Evolutionary conservation across 1,140 invertebrate genomes (phyloP), one percentile per base, ranked within the genome.

Genomic region (Sesamia nonagrioides): DNA sequence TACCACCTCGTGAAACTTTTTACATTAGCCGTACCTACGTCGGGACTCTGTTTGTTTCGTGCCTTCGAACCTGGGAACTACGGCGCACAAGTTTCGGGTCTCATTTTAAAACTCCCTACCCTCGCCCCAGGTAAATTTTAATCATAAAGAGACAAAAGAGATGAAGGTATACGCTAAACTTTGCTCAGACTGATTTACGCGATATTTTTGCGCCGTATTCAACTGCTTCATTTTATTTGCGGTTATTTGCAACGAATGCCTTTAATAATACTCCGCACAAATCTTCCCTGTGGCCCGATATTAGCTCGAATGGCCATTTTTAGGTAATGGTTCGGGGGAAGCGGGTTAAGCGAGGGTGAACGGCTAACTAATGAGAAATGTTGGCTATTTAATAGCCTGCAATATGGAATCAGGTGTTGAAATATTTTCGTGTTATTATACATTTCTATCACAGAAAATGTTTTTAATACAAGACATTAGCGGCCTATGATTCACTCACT

Each of bases 71-170:
- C 84, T 87, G 85, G 84, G 9, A 45, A 91, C 86, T 87, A 87
- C 84, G 82, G 82, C 84, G 86, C 86, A 80, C 82, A 92, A 93
- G 90, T 91, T 92, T 86, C 82, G 87, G 91, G 86, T 91, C 90
- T 88, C 86, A 86, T 89, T 91, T 92, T 85, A 88, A 85, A 91
- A 90, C 88, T 91, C 88, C 77, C 82, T 84, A 82, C 80, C 82
- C 82, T 86, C 82, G 82, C 79, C 82, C 76, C 52, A 79, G 79
- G 85, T 86, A 89, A 86, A 91, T 92, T 92, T 92, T 90, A 90
- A 92, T 92, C 87, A 91, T 90, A 92, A 91, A 90, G 85, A 88
- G 89, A 92, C 88, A 93, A 93, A 89, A 89, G 83, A 86, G 83
- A 83, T 84, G 84, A 86, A 86, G 86, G 82, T 88, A 88, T 84